Percentiles rank a stretch among this genome's conserved stretches.
These are phyloP conservation scores for Chironomus tentans DNA, from an alignment of 2,888 invertebrate genomes.

Conservation along the genomic window DNA sequence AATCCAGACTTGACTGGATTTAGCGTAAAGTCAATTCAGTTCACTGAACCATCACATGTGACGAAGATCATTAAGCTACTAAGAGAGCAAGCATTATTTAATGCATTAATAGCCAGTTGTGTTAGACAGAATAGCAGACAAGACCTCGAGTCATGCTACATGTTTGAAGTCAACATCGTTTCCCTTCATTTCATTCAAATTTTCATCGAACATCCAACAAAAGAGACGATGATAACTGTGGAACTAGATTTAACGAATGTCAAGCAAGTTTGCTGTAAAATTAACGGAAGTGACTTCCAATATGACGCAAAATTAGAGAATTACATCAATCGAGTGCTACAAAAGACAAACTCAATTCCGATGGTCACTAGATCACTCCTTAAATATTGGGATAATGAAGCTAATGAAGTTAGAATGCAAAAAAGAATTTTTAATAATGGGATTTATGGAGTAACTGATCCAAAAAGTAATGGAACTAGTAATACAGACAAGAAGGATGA, in stretches of 20 bases:
- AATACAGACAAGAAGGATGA: constrained; percentile 10
- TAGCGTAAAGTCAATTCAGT: constrained; percentile 61
- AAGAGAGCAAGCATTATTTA: constrained; percentile 86
- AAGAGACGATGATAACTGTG: constrained; percentile 86
- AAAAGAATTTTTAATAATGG: constrained; percentile 22
- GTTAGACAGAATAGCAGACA: constrained; percentile 72
- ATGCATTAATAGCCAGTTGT: constrained; percentile 79
- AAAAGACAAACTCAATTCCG: constrained; percentile 87
- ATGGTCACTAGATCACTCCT: constrained; percentile 79
- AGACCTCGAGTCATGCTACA: constrained; percentile 65
- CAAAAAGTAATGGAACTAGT: neutral
- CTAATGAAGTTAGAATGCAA: constrained; percentile 30
- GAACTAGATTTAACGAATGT: constrained; percentile 80
- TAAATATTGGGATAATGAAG: constrained; percentile 61
- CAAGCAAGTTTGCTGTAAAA: constrained; percentile 65
- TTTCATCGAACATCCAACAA: constrained; percentile 83
- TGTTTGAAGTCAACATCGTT: constrained; percentile 85
- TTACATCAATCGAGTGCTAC: constrained; percentile 55
- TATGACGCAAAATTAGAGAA: constrained; percentile 37
- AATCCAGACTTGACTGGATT: constrained; percentile 55
- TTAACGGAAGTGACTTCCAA: constrained; percentile 43
- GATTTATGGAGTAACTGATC: neutral
- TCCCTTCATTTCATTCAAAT: constrained; percentile 85
- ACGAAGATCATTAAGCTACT: constrained; percentile 75
- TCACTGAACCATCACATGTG: constrained; percentile 88